Evolutionary conservation across 1,140 invertebrate species (phyloP).

Genomic region (Musca domestica): DNA sequence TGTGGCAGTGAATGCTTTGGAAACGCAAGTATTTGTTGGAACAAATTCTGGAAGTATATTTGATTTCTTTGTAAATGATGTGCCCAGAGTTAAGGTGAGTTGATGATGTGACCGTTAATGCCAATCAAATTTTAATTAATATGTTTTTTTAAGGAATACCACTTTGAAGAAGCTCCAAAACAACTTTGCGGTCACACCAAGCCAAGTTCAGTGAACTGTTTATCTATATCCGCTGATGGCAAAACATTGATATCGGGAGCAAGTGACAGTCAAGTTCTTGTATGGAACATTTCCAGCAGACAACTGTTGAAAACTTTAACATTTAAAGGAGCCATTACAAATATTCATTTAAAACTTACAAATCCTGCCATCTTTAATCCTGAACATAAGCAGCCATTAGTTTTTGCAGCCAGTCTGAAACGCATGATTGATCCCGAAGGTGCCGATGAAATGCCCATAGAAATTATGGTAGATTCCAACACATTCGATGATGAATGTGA

Average conservation of each 20-base stretch:
- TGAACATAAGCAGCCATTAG: constrained; percentile 50
- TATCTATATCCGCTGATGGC: constrained; percentile 71
- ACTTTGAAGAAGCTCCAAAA: constrained; percentile 57
- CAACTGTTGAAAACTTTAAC: constrained; percentile 69
- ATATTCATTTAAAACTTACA: constrained; percentile 62
- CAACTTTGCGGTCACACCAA: constrained; percentile 63
- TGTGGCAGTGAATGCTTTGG: constrained; percentile 68
- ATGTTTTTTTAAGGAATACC: constrained; percentile 57
- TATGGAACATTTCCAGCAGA: constrained; percentile 77
- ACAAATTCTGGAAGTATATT: constrained; percentile 68
- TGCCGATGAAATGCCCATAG: constrained; percentile 36
- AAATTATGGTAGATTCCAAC: constrained; percentile 36
- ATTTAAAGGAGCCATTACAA: constrained; percentile 72
- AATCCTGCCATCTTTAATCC: constrained; percentile 54
- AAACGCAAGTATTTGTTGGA: constrained; percentile 74
- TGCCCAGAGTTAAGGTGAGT: constrained; percentile 58
- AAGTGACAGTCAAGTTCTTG: constrained; percentile 67
- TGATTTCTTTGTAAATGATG: constrained; percentile 64
- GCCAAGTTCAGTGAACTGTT: constrained; percentile 62
- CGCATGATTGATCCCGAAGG: constrained; percentile 38
- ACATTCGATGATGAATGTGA: constrained; percentile 17
- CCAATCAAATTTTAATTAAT: background rate
- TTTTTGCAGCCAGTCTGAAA: constrained; percentile 53
- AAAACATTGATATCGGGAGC: constrained; percentile 71
- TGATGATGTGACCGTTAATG: background rate